Percentiles rank a stretch among this genome's conserved stretches.
Evolutionary conservation across 2,113 vertebrate genomes (phyloP).

Genomic region (Spilogale gracilis): DNA sequence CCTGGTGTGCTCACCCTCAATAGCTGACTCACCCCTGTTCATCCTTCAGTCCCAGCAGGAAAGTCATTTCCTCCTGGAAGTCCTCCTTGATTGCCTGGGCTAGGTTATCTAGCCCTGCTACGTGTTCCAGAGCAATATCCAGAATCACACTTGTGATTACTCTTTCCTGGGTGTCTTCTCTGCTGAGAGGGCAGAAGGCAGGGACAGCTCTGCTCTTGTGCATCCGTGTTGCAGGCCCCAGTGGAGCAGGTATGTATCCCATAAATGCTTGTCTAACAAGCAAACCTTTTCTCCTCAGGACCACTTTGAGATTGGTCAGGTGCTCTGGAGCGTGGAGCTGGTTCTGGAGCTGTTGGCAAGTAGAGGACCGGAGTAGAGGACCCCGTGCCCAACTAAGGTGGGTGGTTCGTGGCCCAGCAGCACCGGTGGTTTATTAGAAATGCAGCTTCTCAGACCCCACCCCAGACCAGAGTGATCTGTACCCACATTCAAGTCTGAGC

Average conservation of each 20-base stretch:
- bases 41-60: not conserved
- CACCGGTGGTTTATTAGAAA: too few relatives aligned
- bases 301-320: not conserved
- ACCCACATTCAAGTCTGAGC: not conserved
- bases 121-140: not conserved
- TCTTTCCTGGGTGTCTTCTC: not conserved
- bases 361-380: not conserved
- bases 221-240: not conserved
- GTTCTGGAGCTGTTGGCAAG: not conserved
- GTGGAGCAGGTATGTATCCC: not conserved
- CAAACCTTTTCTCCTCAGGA: not conserved
- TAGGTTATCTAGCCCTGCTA: not conserved
- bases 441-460: not conserved
- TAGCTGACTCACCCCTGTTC: not conserved
- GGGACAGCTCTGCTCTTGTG: not conserved
- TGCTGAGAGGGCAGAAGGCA: not conserved
- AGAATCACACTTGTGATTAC: not conserved
- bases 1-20: not conserved
- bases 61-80: conserved; percentile 31
- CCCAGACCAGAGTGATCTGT: not conserved
- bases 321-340: not conserved
- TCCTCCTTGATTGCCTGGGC: not conserved
- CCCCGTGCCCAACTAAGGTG: not conserved
- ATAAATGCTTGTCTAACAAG: not conserved
- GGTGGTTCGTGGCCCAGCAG: not conserved